Evolutionary conservation across 92 coral and sea anemone genomes (phyloP), one percentile per base, ranked within the genome.

Genomic region (Parazoanthus atlanticus): DNA sequence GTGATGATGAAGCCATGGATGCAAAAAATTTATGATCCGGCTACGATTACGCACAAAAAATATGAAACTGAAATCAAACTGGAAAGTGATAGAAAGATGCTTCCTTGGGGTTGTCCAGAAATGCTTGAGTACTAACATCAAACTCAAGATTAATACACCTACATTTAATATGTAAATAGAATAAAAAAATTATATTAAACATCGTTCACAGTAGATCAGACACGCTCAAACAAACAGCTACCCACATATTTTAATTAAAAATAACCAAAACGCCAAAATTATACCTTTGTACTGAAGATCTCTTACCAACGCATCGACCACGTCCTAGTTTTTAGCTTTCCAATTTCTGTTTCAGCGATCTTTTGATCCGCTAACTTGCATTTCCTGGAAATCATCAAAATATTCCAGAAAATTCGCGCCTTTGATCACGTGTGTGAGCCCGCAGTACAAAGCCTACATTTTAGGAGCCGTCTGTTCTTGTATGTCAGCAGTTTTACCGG

Each of bases 341-440:
- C 7, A 11, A 19, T 72, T 31, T 28, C 1, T 3, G 33, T 13
- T n/a, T n/a, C n/a, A n/a, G n/a, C n/a, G 4, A 36, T 36, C 38
- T 31, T 72, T 36, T 8, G 11, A 7, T 36, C 5, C 40, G 43
- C 6, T 31, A 30, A 16, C 9, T 15, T 13, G 41, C 23, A 71
- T 5, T 73, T 72, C 77, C 77, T 13, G 77, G 77, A 72, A 70
- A 16, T 12, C 46, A 40, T 16, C n/a, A 5, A 43, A 36, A 3
- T n/a, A 6, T 75, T 23, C 25, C 79, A 75, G 7, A 21, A n/a
- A 75, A 40, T 61, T 80, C 85, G 84, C 84, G 71, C 84, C 67
- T 31, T 54, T 61, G 74, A 40, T 54, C 52, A 81, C 85, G 28
- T 56, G 74, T 81, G 72, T 79, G 83, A 79, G 83, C 83, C 83